Conservation (phyloP, 2,888 invertebrate genomes). For the Brachyptera putata region DNA sequence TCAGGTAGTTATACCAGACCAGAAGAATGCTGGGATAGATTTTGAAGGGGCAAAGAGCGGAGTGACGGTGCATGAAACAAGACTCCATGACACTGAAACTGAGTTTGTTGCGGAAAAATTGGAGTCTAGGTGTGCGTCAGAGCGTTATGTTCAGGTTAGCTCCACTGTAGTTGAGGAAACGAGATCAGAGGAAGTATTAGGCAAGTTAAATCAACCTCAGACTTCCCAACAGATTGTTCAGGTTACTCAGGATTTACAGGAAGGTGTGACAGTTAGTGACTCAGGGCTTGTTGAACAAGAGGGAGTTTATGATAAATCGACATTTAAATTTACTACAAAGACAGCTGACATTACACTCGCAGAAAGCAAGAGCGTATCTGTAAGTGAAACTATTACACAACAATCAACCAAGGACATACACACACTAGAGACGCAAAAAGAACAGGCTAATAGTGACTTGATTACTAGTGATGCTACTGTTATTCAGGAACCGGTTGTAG, state of each 20-base stretch:
- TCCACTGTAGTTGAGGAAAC: slow-evolving; percentile 37
- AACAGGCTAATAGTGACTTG: slow-evolving; percentile 25
- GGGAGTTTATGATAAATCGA: slow-evolving; percentile 40
- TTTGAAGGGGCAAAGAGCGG: slow-evolving; percentile 33
- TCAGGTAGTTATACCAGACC: slow-evolving; percentile 24
- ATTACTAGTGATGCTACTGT: slow-evolving; percentile 21
- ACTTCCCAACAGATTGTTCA: slow-evolving; percentile 28
- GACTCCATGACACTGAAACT: slow-evolving; percentile 27
- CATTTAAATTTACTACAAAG: slow-evolving; percentile 29
- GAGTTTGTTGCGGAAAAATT: slow-evolving; percentile 20
- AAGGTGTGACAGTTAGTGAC: slow-evolving; percentile 31
- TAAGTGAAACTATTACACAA: slow-evolving; percentile 30
- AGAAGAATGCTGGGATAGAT: slow-evolving; percentile 25
- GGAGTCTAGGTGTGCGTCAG: slow-evolving; percentile 17
- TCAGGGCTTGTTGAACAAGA: slow-evolving; percentile 44
- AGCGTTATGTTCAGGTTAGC: slow-evolving; percentile 24
- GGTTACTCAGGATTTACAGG: slow-evolving; percentile 29
- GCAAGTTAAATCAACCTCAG: slow-evolving; percentile 23
- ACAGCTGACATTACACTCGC: slow-evolving; percentile 24
- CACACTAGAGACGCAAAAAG: slow-evolving; percentile 20
- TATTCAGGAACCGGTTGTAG: slow-evolving; percentile 25
- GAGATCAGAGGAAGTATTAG: slow-evolving; percentile 36
- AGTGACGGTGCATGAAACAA: slow-evolving; percentile 28
- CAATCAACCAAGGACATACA: slow-evolving; percentile 24
- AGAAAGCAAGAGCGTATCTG: slow-evolving; percentile 28